Percentiles rank a stretch among this genome's conserved stretches.
Evolutionary conservation across 2,888 invertebrate species (phyloP).

Genomic region (Tetheella fluctuosa): DNA sequence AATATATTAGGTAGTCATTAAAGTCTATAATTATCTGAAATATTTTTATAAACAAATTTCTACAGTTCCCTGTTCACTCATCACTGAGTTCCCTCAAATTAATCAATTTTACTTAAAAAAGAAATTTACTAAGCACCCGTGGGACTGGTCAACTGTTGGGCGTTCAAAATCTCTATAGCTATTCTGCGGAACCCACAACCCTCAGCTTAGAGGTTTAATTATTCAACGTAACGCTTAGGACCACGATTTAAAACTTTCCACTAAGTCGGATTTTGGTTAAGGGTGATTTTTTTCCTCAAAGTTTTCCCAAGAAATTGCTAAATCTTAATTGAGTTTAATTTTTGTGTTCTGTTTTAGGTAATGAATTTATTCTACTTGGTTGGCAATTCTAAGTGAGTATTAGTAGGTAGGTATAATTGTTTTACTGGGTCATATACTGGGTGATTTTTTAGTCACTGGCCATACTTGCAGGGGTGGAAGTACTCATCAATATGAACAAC

Average conservation of each 20-base stretch:
- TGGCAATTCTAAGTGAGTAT: neutral
- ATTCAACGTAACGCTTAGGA: conserved; percentile 30
- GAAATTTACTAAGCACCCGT: conserved; percentile 14
- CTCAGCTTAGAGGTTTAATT: conserved; percentile 30
- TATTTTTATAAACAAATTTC: no score
- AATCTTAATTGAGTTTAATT: conserved; percentile 22
- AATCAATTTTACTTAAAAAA: conserved; percentile 4
- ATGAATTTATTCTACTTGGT: neutral
- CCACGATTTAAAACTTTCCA: conserved; percentile 32
- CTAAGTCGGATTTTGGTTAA: conserved; percentile 32
- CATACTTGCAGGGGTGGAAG: no score
- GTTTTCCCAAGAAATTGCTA: conserved; percentile 19
- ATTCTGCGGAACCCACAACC: conserved; percentile 9
- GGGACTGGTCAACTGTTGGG: conserved; percentile 23
- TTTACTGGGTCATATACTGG: no score
- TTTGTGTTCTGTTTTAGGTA: conserved; percentile 23
- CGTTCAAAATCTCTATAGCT: conserved; percentile 5
- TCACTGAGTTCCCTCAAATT: neutral
- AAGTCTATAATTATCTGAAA: no score
- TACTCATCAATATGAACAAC: no score
- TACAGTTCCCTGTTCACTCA: neutral
- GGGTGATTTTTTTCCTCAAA: conserved; percentile 19
- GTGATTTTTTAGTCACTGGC: no score
- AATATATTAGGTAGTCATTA: no score
- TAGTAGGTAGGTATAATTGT: no score